phyloP scores from a whole-genome alignment of 2,797 vertebrate species.

The Epinephelus awoara region DNA sequence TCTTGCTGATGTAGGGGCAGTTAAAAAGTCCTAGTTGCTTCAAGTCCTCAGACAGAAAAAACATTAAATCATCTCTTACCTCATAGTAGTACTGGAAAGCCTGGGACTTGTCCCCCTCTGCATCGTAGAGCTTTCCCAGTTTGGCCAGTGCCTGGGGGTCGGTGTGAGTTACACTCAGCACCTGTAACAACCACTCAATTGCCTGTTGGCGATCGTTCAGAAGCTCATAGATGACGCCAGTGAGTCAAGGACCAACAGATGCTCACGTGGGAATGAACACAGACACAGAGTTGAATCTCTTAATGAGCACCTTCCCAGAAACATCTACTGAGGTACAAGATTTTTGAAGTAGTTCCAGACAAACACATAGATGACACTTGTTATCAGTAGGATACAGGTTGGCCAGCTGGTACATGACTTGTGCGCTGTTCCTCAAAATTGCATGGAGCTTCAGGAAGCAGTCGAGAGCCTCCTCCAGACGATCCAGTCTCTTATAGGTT shows the following conservation, averaged over 20 bases:
- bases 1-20: too few relatives aligned
- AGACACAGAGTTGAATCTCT: too few relatives aligned
- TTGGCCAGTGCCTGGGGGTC: slow-evolving; percentile 92
- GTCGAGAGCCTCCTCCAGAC: slow-evolving; percentile 93
- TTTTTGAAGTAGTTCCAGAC: not conserved
- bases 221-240: slow-evolving; percentile 89
- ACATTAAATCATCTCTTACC: slow-evolving; percentile 72
- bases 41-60: not conserved
- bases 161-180: slow-evolving; percentile 93
- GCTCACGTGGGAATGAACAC: not conserved
- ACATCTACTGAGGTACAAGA: too few relatives aligned
- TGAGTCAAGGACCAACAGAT: slow-evolving; percentile 57
- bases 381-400: slow-evolving; percentile 91
- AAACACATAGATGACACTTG: not conserved
- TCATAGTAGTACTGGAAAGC: slow-evolving; percentile 97
- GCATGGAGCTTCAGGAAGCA: slow-evolving; percentile 97
- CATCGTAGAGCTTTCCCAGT: slow-evolving; percentile 92
- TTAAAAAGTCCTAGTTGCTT: too few relatives aligned
- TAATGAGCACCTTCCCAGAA: too few relatives aligned
- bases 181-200: slow-evolving; percentile 95
- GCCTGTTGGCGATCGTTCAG: slow-evolving; percentile 94
- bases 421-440: slow-evolving; percentile 93
- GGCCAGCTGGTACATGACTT: slow-evolving; percentile 95
- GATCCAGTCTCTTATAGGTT: slow-evolving; percentile 91
- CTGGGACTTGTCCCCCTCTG: slow-evolving; percentile 95